Base-by-base conservation (phyloP, 2,113 vertebrate genomes). In the Etia nguti region DNA sequence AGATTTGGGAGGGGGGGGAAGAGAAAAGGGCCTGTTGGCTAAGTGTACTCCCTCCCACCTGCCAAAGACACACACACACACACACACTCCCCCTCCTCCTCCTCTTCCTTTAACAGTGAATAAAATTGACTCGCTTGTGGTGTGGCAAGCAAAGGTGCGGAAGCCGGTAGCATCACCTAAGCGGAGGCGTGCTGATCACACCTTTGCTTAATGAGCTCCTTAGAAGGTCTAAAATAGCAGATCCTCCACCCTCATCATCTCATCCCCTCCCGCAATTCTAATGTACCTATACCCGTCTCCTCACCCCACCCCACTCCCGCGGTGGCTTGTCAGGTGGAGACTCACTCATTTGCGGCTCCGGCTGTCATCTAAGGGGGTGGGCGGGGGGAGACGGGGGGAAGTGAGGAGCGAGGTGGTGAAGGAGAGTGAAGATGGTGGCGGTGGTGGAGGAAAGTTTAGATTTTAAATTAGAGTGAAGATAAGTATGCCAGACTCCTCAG, bases 161-260 rank as follows among this genome's bases (percentile, higher is more conserved):
- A 96, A 95, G 95, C 90, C 89, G 86, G 93, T 93, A 92, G 93
- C 93, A 87, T 79, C 93, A 94, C 95, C 86, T 86, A 92, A 68
- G 88, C 92, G 86, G 94, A 96, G 95, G 96, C 93, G 95, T 94
- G 95, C 94, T 93, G 94, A 96, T 98, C 95, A 93, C 97, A 97
- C 96, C 96, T 98, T 91, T 65, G 84, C 95, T 95, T 97, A 98
- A 98, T 97, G 97, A 97, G 97, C 96, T 97, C 93, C 96, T 96
- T 95, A 92, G 95, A 97, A 97, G 96, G 96, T 97, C 96, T 85
- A 94, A 96, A 95, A 96, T 96, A 97, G 96, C 95, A 92, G 89
- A 70, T 34, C 22, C 43, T 34, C 54, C 94, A 2, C n/a, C 8
- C 10, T 24, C 26, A 34, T 77, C 73, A n/a, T 94, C 92, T 34